These are phyloP conservation scores for Chionodraco myersi DNA, from an alignment of 2,113 vertebrate species.

Conservation along the genomic window DNA sequence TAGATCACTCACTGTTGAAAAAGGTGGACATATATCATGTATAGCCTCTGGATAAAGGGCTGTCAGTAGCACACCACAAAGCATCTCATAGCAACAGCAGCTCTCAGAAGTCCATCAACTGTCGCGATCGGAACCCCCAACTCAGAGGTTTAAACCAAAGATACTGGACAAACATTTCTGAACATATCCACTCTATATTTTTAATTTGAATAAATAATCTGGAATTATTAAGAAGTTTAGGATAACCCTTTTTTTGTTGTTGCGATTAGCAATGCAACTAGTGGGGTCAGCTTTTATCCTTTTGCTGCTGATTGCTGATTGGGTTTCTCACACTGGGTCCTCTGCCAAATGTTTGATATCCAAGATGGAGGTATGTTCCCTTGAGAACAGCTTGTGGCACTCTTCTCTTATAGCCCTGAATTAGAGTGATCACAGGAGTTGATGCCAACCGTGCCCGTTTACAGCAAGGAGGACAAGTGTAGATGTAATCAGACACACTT, in stretches of 20 bases:
- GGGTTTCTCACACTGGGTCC: slow-evolving; percentile 70
- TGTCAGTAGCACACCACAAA: not conserved
- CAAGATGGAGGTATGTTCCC: slow-evolving; percentile 78
- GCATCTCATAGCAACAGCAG: not conserved
- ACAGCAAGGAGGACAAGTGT: slow-evolving; percentile 66
- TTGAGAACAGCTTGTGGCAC: slow-evolving; percentile 74
- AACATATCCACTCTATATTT: not conserved
- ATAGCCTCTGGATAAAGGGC: too few species aligned
- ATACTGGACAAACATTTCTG: not conserved
- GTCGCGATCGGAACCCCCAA: not conserved
- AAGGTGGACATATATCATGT: too few species aligned
- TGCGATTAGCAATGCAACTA: slow-evolving; percentile 57
- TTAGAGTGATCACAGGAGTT: slow-evolving; percentile 59
- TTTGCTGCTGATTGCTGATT: slow-evolving; percentile 62
- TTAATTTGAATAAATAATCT: not conserved
- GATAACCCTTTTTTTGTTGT: slow-evolving; percentile 53
- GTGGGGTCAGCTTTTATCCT: slow-evolving; percentile 48
- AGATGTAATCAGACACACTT: slow-evolving; percentile 66
- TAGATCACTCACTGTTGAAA: too few species aligned
- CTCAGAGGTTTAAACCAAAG: not conserved
- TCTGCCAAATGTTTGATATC: slow-evolving; percentile 85
- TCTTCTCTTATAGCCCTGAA: slow-evolving; percentile 62
- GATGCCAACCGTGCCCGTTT: slow-evolving; percentile 68
- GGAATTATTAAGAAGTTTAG: not conserved
- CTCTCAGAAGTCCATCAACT: slow-evolving; percentile 20